phyloP scores from a whole-genome alignment of 2,888 invertebrate species.

The Polyommatus icarus region DNA sequence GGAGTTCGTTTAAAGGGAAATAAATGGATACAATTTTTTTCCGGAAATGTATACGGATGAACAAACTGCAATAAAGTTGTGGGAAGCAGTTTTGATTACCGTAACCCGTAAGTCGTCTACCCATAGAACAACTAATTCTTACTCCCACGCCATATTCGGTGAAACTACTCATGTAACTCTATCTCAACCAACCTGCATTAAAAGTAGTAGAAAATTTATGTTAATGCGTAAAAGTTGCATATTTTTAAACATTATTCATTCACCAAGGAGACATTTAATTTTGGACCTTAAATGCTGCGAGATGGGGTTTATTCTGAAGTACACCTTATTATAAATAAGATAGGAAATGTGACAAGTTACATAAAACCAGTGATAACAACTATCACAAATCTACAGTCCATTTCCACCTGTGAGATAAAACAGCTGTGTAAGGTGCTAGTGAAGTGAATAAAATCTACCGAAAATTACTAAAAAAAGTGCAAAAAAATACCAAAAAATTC shows the following conservation, averaged over 20 bases:
- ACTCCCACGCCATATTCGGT: background rate
- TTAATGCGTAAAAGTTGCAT: slow-evolving; percentile 26
- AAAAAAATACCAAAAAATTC: background rate
- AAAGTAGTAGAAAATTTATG: slow-evolving; percentile 24
- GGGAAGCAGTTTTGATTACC: no score
- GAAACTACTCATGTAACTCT: slow-evolving; percentile 11
- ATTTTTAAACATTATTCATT: slow-evolving; percentile 7
- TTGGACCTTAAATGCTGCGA: background rate
- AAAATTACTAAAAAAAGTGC: background rate
- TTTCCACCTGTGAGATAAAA: slow-evolving; percentile 34
- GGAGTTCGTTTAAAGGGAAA: no score
- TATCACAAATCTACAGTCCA: slow-evolving; percentile 36
- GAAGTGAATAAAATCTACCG: background rate
- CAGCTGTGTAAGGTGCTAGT: slow-evolving; percentile 26
- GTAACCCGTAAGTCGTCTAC: background rate
- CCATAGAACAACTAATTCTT: background rate
- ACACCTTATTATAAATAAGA: background rate
- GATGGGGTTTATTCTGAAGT: background rate
- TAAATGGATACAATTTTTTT: no score
- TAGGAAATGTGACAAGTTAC: slow-evolving; percentile 30
- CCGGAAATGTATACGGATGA: no score
- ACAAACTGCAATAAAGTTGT: no score
- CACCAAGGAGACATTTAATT: background rate
- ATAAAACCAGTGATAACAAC: slow-evolving; percentile 35
- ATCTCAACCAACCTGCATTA: slow-evolving; percentile 7